Base-by-base conservation (phyloP, 2,888 invertebrate species). In the Machimus atricapillus region DNA sequence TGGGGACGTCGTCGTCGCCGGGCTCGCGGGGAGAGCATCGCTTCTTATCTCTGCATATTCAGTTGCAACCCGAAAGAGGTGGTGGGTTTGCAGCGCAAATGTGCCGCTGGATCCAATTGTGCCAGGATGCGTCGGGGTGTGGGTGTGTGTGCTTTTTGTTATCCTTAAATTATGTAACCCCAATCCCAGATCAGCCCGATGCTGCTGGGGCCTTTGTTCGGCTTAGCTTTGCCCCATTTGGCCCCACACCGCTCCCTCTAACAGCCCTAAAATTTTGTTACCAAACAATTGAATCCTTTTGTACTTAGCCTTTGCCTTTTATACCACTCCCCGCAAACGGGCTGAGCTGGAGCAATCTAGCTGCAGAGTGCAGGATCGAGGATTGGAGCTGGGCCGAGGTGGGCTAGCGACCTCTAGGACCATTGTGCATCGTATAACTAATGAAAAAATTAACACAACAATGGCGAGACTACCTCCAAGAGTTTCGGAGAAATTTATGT, bases 391-490 rank as follows among this genome's bases (percentile, higher is more conserved):
- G 9, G 43, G 43, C 1, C 43, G 43, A 46, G 16, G 12, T 46
- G 31, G 46, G 34, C 66, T 16, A 46, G 46, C 43, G 46, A 82
- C 52, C 40, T 12, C 31, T 7, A 27, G 31, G 12, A 31, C 81
- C 56, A 81, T 74, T 85, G 74, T 85, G 74, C 76, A 85, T 85
- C 52, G 73, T 85, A 52, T 52, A 76, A 85, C 85, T 85, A 85
- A 85, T 85, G 85, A 85, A 85, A 85, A 85, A 85, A 85, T 85
- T 85, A 85, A 74, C 85, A 85, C 85, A 85, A 85, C 85, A 85
- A 85, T 85, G 52, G 74, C 31, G 40, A 85, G 85, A 85, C 76
- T 85, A 85, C 85, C 76, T 85, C 46, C 31, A 85, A 85, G 74
- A 52, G 85, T 74, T 74, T 58, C 37, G 37, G 76, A 76, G 85